Evolutionary conservation across 2,113 vertebrate species (phyloP), one percentile per base, ranked within the genome.

Genomic region (Blennius ocellaris): DNA sequence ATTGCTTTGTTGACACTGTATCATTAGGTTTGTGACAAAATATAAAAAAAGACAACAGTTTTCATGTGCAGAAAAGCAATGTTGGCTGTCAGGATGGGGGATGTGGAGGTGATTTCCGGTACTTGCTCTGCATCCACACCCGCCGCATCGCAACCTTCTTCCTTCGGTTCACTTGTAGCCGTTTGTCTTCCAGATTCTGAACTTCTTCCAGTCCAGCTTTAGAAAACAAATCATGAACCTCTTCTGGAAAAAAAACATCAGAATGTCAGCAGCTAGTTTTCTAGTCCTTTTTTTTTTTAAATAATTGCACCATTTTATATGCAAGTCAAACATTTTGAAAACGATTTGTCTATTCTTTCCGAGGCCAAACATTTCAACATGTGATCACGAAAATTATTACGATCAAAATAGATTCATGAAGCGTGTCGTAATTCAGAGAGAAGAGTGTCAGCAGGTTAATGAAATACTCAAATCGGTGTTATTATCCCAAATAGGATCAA

Each of bases 41-140:
- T 49, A 16, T 52, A 69, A 48, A 7, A 7, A 1, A 36, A 44
- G 1, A 37, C 65, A 50, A 10, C 21, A 5, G 2, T 5, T 9
- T 59, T 11, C 1, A 61, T 17, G 67, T 57, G 10, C 43, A 44
- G 1, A 38, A 44, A 36, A 40, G 5, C 8, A 21, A 11, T 1
- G 7, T 9, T 7, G 3, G 3, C 7, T 44, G 37, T 79, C 77
- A 81, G 57, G 78, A 79, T 16, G 49, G 11, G 55, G 52, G 53
- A 11, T 11, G 56, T 78, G 59, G 64, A 61, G 38, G 58, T 6
- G 91, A 90, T 87, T 96, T 99, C 73, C 93, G 94, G 85, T 95
- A 98, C 75, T 98, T 99, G 94, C 96, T 94, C 91, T 98, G 96
- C 90, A 96, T 93, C 96, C 96, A 98, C 57, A 99, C 96, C 58